Percentiles rank a stretch among this genome's conserved stretches.
These are phyloP conservation scores for Hystrix brachyura DNA, from an alignment of 2,113 vertebrate genomes.

Conservation along the genomic window DNA sequence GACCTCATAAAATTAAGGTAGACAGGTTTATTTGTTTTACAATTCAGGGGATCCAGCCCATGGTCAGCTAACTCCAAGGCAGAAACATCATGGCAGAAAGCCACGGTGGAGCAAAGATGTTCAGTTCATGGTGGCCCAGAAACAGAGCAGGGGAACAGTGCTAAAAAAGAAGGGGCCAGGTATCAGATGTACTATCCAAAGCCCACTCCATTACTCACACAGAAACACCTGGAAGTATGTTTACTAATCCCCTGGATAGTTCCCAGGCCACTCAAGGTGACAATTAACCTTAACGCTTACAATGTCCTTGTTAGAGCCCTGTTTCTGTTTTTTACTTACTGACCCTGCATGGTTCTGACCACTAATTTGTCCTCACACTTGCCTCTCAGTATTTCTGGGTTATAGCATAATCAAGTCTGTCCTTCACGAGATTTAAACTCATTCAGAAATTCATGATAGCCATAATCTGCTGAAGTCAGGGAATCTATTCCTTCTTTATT, in stretches of 20 bases:
- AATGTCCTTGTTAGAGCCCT: not conserved
- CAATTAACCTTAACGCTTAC: not conserved
- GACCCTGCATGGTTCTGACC: not conserved
- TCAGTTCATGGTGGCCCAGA: not conserved
- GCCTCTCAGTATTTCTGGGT: not conserved
- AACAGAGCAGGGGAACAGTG: not conserved
- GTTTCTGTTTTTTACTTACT: not conserved
- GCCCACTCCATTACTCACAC: not conserved
- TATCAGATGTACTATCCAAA: not conserved
- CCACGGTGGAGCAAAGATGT: not conserved
- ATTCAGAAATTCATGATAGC: not conserved
- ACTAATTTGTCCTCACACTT: not conserved
- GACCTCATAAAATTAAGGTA: not conserved
- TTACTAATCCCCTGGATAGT: not conserved
- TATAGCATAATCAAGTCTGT: not conserved
- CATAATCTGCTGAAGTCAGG: not conserved
- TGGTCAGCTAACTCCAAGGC: not conserved
- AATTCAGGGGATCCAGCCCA: not conserved
- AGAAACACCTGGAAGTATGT: not conserved
- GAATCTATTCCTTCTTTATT: not conserved
- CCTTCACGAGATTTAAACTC: not conserved
- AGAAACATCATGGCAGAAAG: not conserved
- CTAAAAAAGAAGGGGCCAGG: not conserved
- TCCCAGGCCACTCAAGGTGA: not conserved
- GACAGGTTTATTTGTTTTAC: not conserved